A percentile compares a stretch with the other conserved stretches of the same genome.
These are phyloP conservation scores for Coranthus polyacanthus DNA, from an alignment of 2,797 vertebrate genomes.

Conservation along the genomic window DNA sequence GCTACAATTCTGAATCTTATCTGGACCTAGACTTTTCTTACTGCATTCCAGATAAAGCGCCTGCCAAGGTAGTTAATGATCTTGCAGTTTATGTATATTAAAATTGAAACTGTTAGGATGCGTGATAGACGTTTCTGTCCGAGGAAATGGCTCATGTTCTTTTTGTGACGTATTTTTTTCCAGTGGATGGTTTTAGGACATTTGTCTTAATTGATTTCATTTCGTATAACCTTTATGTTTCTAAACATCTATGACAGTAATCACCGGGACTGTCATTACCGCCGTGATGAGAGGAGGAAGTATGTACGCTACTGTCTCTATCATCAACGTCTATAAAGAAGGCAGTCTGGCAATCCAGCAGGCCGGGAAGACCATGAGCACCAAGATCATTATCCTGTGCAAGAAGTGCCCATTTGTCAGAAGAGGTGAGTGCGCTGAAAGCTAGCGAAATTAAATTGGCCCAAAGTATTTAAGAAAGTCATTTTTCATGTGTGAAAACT, in stretches of 20 bases:
- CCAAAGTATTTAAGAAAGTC: background rate
- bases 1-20: background rate
- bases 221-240: conserved; percentile 5
- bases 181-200: background rate
- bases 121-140: too few species aligned
- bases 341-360: conserved; percentile 95
- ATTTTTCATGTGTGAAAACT: background rate
- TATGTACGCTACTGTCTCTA: conserved; percentile 91
- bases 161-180: too few species aligned
- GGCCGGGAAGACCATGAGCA: conserved; percentile 97
- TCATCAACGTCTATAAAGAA: conserved; percentile 97
- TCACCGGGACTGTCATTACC: conserved; percentile 94
- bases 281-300: conserved; percentile 87
- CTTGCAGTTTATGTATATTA: conserved; percentile 5
- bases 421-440: conserved; percentile 88
- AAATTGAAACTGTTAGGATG: too few species aligned
- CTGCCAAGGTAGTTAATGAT: background rate
- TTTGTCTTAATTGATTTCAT: background rate
- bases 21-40: too few species aligned
- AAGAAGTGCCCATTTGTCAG: conserved; percentile 95
- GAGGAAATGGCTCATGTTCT: too few species aligned
- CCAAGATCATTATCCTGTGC: conserved; percentile 93
- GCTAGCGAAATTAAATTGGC: background rate
- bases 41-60: background rate
- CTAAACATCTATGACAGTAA: conserved; percentile 80